phyloP scores from a whole-genome alignment of 2,888 invertebrate species.

The Leuctra nigra region DNA sequence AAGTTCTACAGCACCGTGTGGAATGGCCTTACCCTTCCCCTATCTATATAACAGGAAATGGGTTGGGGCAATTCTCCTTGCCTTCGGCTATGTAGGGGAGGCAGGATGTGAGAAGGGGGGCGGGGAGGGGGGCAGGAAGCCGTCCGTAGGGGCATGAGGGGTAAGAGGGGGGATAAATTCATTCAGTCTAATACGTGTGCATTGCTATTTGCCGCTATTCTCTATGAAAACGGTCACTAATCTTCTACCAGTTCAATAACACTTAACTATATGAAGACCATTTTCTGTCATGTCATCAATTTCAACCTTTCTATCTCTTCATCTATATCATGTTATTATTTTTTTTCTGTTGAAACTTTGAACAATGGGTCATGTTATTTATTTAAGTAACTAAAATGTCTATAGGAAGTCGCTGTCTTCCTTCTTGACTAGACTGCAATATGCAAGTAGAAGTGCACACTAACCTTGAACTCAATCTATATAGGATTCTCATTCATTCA shows the following conservation, averaged over 20 bases:
- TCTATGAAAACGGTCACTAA: not conserved
- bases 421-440: no score
- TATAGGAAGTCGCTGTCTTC: no score
- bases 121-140: slow-evolving; percentile 35
- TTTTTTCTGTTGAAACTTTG: no score
- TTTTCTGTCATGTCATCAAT: no score
- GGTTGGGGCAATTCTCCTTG: slow-evolving; percentile 43
- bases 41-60: slow-evolving; percentile 29
- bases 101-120: slow-evolving; percentile 25
- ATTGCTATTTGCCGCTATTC: slow-evolving; percentile 6
- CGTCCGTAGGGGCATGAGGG: not conserved
- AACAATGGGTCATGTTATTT: no score
- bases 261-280: not conserved
- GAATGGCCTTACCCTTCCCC: slow-evolving; percentile 24
- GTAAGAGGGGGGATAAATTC: not conserved
- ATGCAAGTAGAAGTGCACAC: no score
- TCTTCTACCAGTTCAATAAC: not conserved
- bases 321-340: not conserved
- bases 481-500: no score
- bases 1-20: slow-evolving; percentile 12
- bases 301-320: not conserved
- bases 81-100: slow-evolving; percentile 21
- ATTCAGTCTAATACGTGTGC: slow-evolving; percentile 12
- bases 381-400: no score
- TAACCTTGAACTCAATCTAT: no score